Percentiles rank a stretch among this genome's conserved stretches.
phyloP scores from a whole-genome alignment of 2,888 invertebrate species.

The Limenitis camilla region DNA sequence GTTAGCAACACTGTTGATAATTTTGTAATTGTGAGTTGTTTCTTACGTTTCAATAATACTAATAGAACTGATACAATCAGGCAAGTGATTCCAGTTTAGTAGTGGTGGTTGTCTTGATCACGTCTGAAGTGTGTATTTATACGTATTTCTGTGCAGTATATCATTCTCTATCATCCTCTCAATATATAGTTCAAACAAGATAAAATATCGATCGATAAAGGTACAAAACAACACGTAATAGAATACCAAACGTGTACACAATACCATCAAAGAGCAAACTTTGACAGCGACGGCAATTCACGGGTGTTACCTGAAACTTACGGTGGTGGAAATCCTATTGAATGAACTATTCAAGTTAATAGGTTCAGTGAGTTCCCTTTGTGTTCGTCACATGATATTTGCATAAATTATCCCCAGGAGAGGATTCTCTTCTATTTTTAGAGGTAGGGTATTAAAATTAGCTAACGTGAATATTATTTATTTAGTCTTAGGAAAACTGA shows the following conservation, averaged over 20 bases:
- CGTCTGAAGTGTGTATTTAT: no score
- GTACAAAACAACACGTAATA: background rate
- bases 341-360: constrained; percentile 23
- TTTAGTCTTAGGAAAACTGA: no score
- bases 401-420: constrained; percentile 15
- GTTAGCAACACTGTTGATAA: no score
- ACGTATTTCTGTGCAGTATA: no score
- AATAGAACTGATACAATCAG: no score
- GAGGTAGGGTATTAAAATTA: constrained; percentile 2
- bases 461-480: background rate
- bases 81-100: no score
- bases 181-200: background rate
- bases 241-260: constrained; percentile 4
- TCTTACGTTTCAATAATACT: no score
- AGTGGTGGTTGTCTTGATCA: no score
- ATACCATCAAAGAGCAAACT: constrained; percentile 6
- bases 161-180: background rate
- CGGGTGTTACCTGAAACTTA: constrained; percentile 19
- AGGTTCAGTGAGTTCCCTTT: constrained; percentile 18
- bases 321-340: constrained; percentile 15
- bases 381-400: constrained; percentile 16
- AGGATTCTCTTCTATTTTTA: constrained; percentile 8
- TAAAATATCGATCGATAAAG: background rate
- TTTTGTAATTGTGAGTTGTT: no score
- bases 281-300: constrained; percentile 11